phyloP scores from a whole-genome alignment of 2,113 vertebrate genomes.

The Dasypus novemcinctus region DNA sequence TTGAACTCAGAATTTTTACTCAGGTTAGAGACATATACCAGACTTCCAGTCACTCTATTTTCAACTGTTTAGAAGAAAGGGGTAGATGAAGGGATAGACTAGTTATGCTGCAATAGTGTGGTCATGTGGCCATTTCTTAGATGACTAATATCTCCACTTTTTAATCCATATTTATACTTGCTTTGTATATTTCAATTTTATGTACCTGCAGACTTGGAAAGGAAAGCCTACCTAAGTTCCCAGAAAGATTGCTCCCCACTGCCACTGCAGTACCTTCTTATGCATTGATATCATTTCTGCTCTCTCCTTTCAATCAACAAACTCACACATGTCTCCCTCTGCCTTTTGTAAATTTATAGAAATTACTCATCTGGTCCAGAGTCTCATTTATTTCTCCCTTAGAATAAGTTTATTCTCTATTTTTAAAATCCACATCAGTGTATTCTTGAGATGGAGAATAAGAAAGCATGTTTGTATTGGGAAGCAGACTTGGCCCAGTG shows the following conservation, averaged over 20 bases:
- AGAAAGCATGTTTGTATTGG: too few relatives aligned
- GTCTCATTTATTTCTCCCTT: neutral
- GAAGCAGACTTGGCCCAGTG: too few relatives aligned
- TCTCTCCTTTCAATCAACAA: neutral
- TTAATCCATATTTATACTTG: neutral
- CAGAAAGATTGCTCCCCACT: neutral
- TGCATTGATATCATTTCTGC: neutral
- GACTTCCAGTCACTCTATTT: too few relatives aligned
- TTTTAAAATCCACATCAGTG: neutral
- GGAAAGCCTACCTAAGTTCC: neutral
- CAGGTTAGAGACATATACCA: neutral
- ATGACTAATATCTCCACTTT: neutral
- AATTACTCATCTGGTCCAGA: neutral
- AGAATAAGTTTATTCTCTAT: neutral
- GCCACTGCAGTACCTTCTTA: too few relatives aligned
- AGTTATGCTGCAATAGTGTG: neutral
- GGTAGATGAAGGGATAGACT: neutral
- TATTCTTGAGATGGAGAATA: neutral
- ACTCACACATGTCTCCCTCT: neutral
- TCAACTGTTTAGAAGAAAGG: neutral
- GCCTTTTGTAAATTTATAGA: neutral
- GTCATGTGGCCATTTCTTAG: neutral
- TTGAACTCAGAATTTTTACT: neutral
- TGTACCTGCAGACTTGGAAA: neutral
- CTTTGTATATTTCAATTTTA: neutral